Evolutionary conservation across 1,140 invertebrate genomes (phyloP).

Genomic region (Lucilia sericata): DNA sequence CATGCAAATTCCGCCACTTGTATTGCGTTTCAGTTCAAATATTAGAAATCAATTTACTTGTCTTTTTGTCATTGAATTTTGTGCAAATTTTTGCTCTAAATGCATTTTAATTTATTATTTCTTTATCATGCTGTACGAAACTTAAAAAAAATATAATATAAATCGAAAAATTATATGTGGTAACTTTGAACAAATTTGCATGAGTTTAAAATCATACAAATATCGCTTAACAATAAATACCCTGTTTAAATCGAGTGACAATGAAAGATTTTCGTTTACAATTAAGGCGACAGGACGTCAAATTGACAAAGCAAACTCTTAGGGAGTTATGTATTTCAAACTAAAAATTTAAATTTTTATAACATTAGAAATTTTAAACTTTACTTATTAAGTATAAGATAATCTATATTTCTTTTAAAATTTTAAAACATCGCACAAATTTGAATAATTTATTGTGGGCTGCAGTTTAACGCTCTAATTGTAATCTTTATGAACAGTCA

Average conservation of each 20-base stretch:
- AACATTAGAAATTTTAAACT: too few relatives aligned
- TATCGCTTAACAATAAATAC: background rate
- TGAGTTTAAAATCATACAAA: too few relatives aligned
- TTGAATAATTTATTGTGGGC: too few relatives aligned
- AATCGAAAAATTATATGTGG: constrained; percentile 16
- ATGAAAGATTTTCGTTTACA: background rate
- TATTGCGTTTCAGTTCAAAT: background rate
- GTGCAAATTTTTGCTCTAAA: constrained; percentile 31
- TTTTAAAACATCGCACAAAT: too few relatives aligned
- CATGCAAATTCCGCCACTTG: constrained; percentile 14
- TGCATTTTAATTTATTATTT: constrained; percentile 40
- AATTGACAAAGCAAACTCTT: background rate
- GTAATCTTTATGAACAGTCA: background rate
- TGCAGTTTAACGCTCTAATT: background rate
- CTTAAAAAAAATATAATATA: background rate
- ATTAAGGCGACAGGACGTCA: background rate
- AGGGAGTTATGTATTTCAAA: too few relatives aligned
- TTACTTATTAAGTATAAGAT: too few relatives aligned
- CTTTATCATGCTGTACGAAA: constrained; percentile 5
- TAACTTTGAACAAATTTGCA: background rate
- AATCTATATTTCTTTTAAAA: too few relatives aligned
- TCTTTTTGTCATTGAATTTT: constrained; percentile 37
- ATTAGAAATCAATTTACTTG: background rate
- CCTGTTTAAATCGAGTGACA: background rate
- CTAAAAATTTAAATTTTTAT: too few relatives aligned